These are phyloP conservation scores for Episyrphus balteatus DNA, from an alignment of 1,140 invertebrate species.

Conservation along the genomic window DNA sequence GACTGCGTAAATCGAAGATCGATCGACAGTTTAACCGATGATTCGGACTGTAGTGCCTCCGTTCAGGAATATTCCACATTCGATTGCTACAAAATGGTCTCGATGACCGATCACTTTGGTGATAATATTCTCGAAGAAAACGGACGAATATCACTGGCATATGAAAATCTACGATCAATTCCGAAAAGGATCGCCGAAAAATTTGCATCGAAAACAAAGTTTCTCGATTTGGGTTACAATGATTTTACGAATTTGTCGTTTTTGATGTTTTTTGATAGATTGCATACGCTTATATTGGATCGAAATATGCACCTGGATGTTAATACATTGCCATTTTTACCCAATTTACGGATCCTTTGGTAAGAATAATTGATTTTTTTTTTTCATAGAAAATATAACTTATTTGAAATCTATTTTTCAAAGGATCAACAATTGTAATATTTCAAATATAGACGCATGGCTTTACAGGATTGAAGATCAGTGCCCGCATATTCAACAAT, in stretches of 20 bases:
- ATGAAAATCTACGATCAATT: conserved; percentile 28
- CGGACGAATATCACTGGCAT: conserved; percentile 29
- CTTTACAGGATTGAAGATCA: conserved; percentile 25
- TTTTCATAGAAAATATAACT: not conserved
- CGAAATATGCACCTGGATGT: conserved; percentile 23
- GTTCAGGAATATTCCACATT: not conserved
- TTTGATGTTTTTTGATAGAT: conserved; percentile 28
- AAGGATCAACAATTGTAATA: conserved; percentile 34
- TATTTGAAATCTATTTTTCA: not conserved
- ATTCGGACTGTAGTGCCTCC: conserved; percentile 15
- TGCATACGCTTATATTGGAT: conserved; percentile 29
- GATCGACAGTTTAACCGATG: conserved; percentile 14
- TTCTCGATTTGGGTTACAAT: conserved; percentile 29
- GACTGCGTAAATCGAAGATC: conserved; percentile 26
- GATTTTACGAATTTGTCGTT: conserved; percentile 29
- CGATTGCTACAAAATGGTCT: conserved; percentile 20
- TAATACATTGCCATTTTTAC: conserved; percentile 25
- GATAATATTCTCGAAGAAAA: conserved; percentile 28
- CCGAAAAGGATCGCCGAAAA: conserved; percentile 25
- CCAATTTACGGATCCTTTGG: conserved; percentile 28
- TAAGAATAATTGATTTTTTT: conserved; percentile 4
- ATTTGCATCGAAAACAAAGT: conserved; percentile 27
- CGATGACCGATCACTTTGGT: conserved; percentile 22
- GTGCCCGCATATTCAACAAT: conserved; percentile 24
- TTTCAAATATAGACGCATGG: conserved; percentile 27